Conservation (phyloP, 2,797 vertebrate genomes). For the Chaunax sp. region DNA sequence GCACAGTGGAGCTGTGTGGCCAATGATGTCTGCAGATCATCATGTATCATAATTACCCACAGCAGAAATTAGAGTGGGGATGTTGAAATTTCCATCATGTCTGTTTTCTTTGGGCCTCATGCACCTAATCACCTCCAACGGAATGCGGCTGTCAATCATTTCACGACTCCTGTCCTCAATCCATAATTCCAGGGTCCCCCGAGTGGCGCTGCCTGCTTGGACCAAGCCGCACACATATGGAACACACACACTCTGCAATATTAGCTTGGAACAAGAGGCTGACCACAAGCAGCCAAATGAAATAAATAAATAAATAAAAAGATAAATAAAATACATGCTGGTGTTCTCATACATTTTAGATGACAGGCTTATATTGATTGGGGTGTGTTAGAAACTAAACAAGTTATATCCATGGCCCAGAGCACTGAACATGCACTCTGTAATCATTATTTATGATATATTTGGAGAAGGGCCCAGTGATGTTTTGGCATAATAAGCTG, state of each 20-base stretch:
- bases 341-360: conserved; percentile 85
- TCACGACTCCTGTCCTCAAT: conserved; percentile 80
- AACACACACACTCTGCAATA: conserved; percentile 43
- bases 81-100: conserved; percentile 83
- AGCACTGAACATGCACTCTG: conserved; percentile 76
- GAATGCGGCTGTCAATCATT: conserved; percentile 82
- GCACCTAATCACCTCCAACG: conserved; percentile 80
- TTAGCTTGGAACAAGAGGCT: conserved; percentile 59
- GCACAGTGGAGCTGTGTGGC: conserved; percentile 70
- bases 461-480: conserved; percentile 75
- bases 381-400: conserved; percentile 85
- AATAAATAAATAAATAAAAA: conserved; percentile 77
- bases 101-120: conserved; percentile 80
- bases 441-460: conserved; percentile 85
- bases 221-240: conserved; percentile 36
- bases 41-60: conserved; percentile 82
- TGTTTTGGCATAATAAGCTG: conserved; percentile 78
- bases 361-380: conserved; percentile 84
- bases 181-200: conserved; percentile 78
- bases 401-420: conserved; percentile 85
- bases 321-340: conserved; percentile 82
- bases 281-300: conserved; percentile 56
- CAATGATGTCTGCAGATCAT: conserved; percentile 79
- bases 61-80: conserved; percentile 81
- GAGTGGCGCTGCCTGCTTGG: conserved; percentile 62